Evolutionary conservation across 2,113 vertebrate species (phyloP), one percentile per base, ranked within the genome.

Genomic region (Arenaria interpres): DNA sequence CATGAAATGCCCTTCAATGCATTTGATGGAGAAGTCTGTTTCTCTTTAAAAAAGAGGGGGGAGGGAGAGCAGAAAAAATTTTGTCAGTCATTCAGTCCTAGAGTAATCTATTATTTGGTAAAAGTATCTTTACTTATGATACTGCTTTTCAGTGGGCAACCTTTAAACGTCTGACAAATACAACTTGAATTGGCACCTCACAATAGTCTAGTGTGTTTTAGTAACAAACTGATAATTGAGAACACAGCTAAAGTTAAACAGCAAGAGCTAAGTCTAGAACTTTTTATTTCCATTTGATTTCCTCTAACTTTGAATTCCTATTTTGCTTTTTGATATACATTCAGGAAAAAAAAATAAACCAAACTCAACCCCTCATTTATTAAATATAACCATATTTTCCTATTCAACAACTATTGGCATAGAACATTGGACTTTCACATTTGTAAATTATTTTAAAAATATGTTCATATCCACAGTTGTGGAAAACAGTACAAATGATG

Each of bases 51-150:
- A 39, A 48, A 33, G 28, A 3, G 3, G 1, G 4, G 2, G 0
- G 3, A 2, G 1, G 5, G 3, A 0, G 1, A 63, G 4, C 12
- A 73, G 28, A 22, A 77, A 59, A 43, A 37, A 54, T 7, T 4
- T 5, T 56, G 1, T 50, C 41, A 73, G 32, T 74, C 3, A 43
- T 69, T 63, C 50, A 59, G 30, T 60, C 21, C 28, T 72, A 27
- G 1, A 15, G 14, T 73, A 45, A 80, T 57, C 15, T 60, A 4
- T 51, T 66, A 28, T 28, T 79, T 93, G 24, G 8, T 69, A 22
- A 45, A 89, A 62, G 5, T 73, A 22, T 66, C 10, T 67, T 71
- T 76, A 33, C 18, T 69, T 69, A 5, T 7, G 3, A 10, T 46
- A 18, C 19, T 88, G 41, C 2, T 83, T 94, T 94, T 69, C 50